A percentile compares a stretch with the other conserved stretches of the same genome.
Conservation (phyloP, 2,888 invertebrate species). For the Metallyticus violacea region DNA sequence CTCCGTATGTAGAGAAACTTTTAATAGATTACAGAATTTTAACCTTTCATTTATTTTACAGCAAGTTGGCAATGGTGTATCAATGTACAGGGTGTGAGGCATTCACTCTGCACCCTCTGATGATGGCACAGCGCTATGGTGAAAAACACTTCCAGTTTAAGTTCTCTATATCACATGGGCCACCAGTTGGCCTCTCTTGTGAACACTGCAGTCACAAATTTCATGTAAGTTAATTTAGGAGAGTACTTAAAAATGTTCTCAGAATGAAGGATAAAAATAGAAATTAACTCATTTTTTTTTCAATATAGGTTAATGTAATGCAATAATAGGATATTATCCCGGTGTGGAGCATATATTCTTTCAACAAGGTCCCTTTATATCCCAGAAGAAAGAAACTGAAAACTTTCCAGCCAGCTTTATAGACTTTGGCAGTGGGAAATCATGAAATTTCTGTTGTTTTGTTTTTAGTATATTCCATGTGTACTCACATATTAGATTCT, state of each 20-base stretch:
- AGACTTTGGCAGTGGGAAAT: too few relatives aligned
- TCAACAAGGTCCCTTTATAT: too few relatives aligned
- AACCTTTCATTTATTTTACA: slow-evolving; percentile 44
- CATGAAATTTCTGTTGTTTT: too few relatives aligned
- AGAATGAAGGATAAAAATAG: not conserved
- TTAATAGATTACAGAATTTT: too few relatives aligned
- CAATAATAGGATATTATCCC: not conserved
- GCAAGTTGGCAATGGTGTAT: slow-evolving; percentile 84
- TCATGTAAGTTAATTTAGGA: slow-evolving; percentile 55
- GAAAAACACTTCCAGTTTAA: slow-evolving; percentile 59
- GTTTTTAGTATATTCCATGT: too few relatives aligned
- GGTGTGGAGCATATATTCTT: too few relatives aligned
- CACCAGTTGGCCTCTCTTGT: slow-evolving; percentile 65
- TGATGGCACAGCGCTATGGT: slow-evolving; percentile 56
- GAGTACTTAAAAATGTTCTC: not conserved
- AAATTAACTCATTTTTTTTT: not conserved
- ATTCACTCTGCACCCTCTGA: slow-evolving; percentile 72
- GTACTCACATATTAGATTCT: too few relatives aligned
- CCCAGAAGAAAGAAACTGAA: too few relatives aligned
- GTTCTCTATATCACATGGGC: slow-evolving; percentile 66
- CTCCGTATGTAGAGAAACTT: too few relatives aligned
- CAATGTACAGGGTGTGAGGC: slow-evolving; percentile 89
- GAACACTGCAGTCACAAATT: slow-evolving; percentile 71
- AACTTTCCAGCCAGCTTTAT: too few relatives aligned
- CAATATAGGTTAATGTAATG: not conserved